A percentile compares a stretch with the other conserved stretches of the same genome.
These are phyloP conservation scores for Papilio dardanus DNA, from an alignment of 1,140 invertebrate species.

Conservation along the genomic window DNA sequence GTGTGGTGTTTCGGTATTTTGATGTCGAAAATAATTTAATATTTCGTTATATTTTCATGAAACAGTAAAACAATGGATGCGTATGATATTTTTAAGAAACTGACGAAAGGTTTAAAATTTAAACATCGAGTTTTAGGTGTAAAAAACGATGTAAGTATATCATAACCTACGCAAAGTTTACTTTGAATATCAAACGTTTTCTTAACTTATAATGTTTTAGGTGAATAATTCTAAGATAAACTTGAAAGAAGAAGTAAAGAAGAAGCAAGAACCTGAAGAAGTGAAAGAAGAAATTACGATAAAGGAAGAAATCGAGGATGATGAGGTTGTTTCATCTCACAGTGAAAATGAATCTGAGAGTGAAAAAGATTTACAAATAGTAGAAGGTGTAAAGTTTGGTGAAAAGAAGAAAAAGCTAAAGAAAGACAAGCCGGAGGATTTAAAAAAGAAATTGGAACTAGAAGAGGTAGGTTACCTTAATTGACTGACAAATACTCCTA, in stretches of 20 bases:
- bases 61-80: not conserved
- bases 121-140: not conserved
- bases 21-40: not conserved
- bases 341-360: conserved; percentile 49
- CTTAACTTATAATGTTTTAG: conserved; percentile 6
- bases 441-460: conserved; percentile 74
- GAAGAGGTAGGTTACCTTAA: too few relatives aligned
- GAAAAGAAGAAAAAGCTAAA: conserved; percentile 59
- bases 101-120: conserved; percentile 9
- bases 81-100: conserved; percentile 15
- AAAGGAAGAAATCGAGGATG: conserved; percentile 72
- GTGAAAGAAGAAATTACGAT: conserved; percentile 49
- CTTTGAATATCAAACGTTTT: not conserved
- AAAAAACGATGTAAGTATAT: conserved; percentile 35
- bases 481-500: too few relatives aligned
- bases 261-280: conserved; percentile 41
- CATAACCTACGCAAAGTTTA: not conserved
- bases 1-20: not conserved
- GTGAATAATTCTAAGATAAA: not conserved
- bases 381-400: conserved; percentile 58
- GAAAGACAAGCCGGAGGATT: conserved; percentile 63
- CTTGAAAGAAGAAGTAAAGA: conserved; percentile 14
- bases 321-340: conserved; percentile 62
- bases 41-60: not conserved
- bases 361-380: conserved; percentile 54